Evolutionary conservation across 2,888 invertebrate species (phyloP).

Genomic region (Leucophenga montana): DNA sequence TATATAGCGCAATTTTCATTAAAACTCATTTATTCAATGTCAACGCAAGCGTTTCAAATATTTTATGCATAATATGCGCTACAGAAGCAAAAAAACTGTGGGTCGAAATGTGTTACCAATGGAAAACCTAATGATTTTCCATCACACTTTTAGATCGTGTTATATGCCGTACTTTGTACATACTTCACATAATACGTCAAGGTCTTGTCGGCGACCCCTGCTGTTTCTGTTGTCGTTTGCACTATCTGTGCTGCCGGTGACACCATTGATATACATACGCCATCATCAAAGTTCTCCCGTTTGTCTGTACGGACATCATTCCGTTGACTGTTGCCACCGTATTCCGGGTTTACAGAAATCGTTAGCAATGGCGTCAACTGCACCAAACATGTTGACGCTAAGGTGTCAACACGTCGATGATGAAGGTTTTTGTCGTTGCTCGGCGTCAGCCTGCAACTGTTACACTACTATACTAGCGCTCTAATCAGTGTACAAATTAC

Average conservation of each 20-base stretch:
- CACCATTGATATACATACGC: too few species aligned
- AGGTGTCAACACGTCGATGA: conserved; percentile 64
- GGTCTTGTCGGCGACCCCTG: conserved; percentile 35
- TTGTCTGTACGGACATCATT: too few species aligned
- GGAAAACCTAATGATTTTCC: background rate
- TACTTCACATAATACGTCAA: conserved; percentile 56
- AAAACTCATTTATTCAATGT: conserved; percentile 58
- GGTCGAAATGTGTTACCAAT: too few species aligned
- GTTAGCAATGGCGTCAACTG: background rate
- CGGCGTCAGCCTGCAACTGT: background rate
- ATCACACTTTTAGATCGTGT: too few species aligned
- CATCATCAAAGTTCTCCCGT: background rate
- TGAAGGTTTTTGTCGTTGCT: conserved; percentile 44
- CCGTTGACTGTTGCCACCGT: too few species aligned
- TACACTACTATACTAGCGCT: background rate
- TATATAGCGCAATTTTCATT: conserved; percentile 39
- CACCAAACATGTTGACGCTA: conserved; percentile 34
- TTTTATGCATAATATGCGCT: conserved; percentile 36
- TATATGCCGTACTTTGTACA: background rate
- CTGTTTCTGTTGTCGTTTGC: too few species aligned
- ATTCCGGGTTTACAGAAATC: background rate
- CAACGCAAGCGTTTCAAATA: conserved; percentile 45
- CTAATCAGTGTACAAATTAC: conserved; percentile 7
- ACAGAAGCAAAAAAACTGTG: background rate
- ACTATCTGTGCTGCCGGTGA: too few species aligned